Evolutionary conservation across 2,797 vertebrate genomes (phyloP).

Genomic region (Balearica regulorum): DNA sequence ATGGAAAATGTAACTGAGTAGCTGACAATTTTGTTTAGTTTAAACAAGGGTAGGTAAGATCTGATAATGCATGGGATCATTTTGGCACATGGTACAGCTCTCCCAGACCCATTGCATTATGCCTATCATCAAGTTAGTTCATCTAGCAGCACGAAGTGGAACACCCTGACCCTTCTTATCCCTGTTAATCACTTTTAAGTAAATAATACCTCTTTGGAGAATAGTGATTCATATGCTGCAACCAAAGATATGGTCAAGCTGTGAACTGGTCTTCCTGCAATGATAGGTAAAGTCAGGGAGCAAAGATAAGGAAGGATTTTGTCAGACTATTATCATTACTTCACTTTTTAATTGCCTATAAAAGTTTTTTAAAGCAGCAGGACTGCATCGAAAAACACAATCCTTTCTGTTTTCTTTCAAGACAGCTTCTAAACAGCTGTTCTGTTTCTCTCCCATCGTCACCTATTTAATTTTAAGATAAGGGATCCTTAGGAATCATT

Average conservation of each 20-base stretch:
- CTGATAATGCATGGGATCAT: conserved; percentile 45
- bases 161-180: conserved; percentile 60
- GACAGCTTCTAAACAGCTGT: conserved; percentile 38
- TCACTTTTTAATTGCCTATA: conserved; percentile 53
- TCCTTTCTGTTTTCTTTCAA: conserved; percentile 38
- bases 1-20: conserved; percentile 56
- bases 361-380: conserved; percentile 23
- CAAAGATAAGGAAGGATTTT: conserved; percentile 52
- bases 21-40: conserved; percentile 52
- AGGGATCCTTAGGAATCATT: conserved; percentile 45
- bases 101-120: conserved; percentile 41
- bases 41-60: conserved; percentile 61
- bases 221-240: conserved; percentile 55
- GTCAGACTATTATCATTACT: conserved; percentile 43
- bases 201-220: conserved; percentile 64
- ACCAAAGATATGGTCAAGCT: conserved; percentile 5
- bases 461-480: conserved; percentile 66
- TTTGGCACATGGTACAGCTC: conserved; percentile 13
- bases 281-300: conserved; percentile 54
- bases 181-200: conserved; percentile 61
- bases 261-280: conserved; percentile 45
- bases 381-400: neutral
- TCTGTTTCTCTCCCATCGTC: conserved; percentile 52
- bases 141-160: conserved; percentile 50
- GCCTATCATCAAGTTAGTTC: conserved; percentile 53